Base-by-base conservation (phyloP, 2,797 vertebrate species). In the Tenualosa thibaudeaui region DNA sequence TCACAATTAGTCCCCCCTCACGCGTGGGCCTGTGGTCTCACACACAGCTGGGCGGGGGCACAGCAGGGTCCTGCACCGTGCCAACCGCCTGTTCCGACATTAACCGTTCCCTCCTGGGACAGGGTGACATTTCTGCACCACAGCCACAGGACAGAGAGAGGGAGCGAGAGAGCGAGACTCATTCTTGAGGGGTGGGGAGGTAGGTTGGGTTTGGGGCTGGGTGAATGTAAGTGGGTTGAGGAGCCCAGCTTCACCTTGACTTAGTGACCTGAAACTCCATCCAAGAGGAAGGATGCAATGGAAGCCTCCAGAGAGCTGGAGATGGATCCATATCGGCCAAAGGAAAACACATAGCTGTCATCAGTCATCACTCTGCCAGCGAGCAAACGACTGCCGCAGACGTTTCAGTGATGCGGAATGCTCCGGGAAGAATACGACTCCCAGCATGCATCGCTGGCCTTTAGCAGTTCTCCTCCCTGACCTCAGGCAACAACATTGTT, bases 1-100 rank as follows among this genome's bases (percentile, higher is more conserved):
- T 93, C 94, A 95, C 94, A 95, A 96, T 95, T 95, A 95, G 94
- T 93, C 90, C 88, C 90, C 90, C 92, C 82, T 82, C 91, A 75
- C 68, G 87, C 87, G 87, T 91, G 88, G 92, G 91, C 87, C 84
- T 68, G 81, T 81, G 82, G 90, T 92, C 90, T 91, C 89, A 6
- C 2, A 87, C 93, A 92, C 94, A 94, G 94, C 93, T 95, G 94
- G 94, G 92, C 90, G 22, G 89, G 88, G 91, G 75, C 91, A 89
- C 84, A 46, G 81, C 88, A 89, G 90, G 90, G 92, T 91, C 91
- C 84, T 1, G 85, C 87, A 90, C 91, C 92, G 91, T 68, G 85
- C 84, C 91, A 88, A 89, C 92, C 93, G 91, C 93, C 92, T 94
- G 93, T 94, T 92, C 93, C 92, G 92, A 94, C 93, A 94, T 95